Conservation (phyloP, 2,797 vertebrate genomes). For the Peromyscus attwateri region DNA sequence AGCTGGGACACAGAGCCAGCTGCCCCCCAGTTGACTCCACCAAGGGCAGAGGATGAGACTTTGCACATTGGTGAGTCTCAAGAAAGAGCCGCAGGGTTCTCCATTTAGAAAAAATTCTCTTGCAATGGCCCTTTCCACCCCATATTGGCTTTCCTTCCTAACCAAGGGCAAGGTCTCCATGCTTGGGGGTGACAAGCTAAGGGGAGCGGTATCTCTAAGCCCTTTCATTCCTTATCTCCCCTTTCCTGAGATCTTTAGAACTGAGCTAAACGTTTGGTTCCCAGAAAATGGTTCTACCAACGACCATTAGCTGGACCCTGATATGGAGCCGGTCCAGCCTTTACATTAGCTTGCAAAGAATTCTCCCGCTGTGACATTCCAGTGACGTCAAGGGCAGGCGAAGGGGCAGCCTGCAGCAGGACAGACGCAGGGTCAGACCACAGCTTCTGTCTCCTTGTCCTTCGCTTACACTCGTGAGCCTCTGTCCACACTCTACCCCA, state of each 20-base stretch:
- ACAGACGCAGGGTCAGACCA: constrained; percentile 30
- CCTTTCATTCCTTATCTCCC: neutral
- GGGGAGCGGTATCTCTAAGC: neutral
- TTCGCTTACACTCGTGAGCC: neutral
- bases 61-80: neutral
- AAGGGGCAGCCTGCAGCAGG: neutral
- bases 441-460: neutral
- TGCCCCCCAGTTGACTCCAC: neutral
- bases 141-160: constrained; percentile 34
- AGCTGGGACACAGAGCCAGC: neutral
- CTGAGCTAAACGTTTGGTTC: constrained; percentile 57
- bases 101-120: constrained; percentile 44
- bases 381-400: constrained; percentile 36
- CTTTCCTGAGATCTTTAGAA: constrained; percentile 44
- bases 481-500: neutral
- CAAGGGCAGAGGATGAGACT: neutral
- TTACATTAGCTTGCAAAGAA: constrained; percentile 60
- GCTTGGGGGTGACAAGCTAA: neutral
- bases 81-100: constrained; percentile 40
- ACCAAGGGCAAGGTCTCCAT: neutral
- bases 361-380: neutral
- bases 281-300: constrained; percentile 59
- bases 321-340: constrained; percentile 63
- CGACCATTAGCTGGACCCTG: constrained; percentile 31
- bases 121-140: constrained; percentile 30